Evolutionary conservation across 2,797 vertebrate species (phyloP).

Genomic region (Helostoma temminkii): DNA sequence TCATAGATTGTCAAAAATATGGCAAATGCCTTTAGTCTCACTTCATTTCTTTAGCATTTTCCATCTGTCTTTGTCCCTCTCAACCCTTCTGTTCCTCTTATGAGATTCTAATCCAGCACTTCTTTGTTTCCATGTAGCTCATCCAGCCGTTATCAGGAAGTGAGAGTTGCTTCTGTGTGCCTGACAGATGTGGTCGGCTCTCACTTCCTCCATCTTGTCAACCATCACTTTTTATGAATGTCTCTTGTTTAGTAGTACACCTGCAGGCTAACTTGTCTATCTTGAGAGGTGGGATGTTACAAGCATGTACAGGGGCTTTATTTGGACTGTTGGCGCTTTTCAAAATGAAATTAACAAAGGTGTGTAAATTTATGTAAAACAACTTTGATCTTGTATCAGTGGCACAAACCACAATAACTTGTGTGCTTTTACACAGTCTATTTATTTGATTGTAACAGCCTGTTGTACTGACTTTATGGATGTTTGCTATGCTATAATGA

Average conservation of each 20-base stretch:
- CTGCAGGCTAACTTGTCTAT: neutral
- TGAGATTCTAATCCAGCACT: neutral
- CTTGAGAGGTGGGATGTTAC: neutral
- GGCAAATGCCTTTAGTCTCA: neutral
- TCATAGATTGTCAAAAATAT: conserved; percentile 6
- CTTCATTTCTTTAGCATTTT: neutral
- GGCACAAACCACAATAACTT: no score
- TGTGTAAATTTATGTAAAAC: neutral
- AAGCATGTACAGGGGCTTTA: neutral
- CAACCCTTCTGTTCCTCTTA: conserved; percentile 10
- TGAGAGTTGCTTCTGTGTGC: conserved; percentile 36
- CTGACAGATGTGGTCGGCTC: neutral
- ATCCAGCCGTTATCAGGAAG: conserved; percentile 32
- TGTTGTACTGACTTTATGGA: neutral
- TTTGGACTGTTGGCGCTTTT: no score
- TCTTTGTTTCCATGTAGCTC: conserved; percentile 1
- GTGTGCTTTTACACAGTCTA: neutral
- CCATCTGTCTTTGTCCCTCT: conserved; percentile 6
- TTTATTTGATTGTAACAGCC: neutral
- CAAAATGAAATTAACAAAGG: no score
- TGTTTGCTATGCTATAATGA: neutral
- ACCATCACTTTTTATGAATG: conserved; percentile 3
- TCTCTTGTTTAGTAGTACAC: neutral
- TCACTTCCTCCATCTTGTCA: conserved; percentile 23
- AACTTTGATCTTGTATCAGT: neutral